Conservation (phyloP, 2,888 invertebrate genomes). For the Apamea crenata region DNA sequence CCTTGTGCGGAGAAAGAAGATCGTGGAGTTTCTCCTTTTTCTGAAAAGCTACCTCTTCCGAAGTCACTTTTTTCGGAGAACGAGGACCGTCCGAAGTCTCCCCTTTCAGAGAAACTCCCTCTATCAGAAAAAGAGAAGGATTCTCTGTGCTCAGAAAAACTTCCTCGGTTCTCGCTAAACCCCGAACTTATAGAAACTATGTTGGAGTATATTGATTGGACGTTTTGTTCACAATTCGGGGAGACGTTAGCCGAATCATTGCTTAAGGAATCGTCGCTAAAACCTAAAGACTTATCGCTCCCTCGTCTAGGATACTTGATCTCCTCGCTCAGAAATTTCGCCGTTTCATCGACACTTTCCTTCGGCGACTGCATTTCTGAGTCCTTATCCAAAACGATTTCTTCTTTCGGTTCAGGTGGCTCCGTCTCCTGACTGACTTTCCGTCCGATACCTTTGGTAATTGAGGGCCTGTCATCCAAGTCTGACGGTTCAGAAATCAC, state of each 20-base stretch:
- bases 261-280: constrained; percentile 94
- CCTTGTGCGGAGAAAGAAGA: constrained; percentile 88
- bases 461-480: constrained; percentile 93
- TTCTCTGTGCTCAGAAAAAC: constrained; percentile 87
- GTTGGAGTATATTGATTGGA: constrained; percentile 88
- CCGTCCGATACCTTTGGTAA: constrained; percentile 94
- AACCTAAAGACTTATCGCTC: constrained; percentile 93
- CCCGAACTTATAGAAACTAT: constrained; percentile 91
- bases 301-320: constrained; percentile 91
- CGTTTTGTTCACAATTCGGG: constrained; percentile 89
- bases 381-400: constrained; percentile 71
- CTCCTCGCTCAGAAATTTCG: constrained; percentile 77
- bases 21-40: constrained; percentile 86
- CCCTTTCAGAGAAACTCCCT: constrained; percentile 87
- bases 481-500: constrained; percentile 94
- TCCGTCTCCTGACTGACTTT: constrained; percentile 92
- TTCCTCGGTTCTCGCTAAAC: constrained; percentile 90
- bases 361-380: constrained; percentile 85
- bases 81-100: constrained; percentile 85
- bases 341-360: constrained; percentile 76
- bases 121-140: constrained; percentile 88
- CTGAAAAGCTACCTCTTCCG: constrained; percentile 85
- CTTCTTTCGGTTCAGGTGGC: constrained; percentile 65
- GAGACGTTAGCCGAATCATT: constrained; percentile 91
- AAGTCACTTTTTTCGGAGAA: constrained; percentile 91